A percentile compares a stretch with the other conserved stretches of the same genome.
Conservation (phyloP, 2,797 vertebrate species). For the Passerculus sandwichensis region DNA sequence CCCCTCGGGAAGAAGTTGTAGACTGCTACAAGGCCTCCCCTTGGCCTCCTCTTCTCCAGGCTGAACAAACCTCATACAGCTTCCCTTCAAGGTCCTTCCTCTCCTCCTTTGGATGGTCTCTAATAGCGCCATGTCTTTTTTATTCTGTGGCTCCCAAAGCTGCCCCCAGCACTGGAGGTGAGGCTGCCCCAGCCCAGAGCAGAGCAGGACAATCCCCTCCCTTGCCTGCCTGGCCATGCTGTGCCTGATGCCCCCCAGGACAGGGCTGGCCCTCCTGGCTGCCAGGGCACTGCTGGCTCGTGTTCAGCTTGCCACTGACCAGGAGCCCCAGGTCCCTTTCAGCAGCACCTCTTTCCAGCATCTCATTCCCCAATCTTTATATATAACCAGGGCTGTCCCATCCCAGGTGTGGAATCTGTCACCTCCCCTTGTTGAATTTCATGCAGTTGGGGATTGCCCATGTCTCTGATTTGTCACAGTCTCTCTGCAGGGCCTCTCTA, state of each 20-base stretch:
- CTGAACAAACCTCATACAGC: fast-evolving
- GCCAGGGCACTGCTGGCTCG: neutral
- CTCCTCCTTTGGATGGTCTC: neutral
- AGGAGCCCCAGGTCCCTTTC: neutral
- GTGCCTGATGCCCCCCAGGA: neutral
- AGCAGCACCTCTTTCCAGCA: fast-evolving
- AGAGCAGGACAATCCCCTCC: neutral
- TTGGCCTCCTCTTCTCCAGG: neutral
- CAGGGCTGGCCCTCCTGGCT: fast-evolving
- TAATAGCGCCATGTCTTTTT: neutral
- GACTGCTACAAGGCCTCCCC: too few relatives aligned
- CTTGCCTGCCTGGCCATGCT: neutral
- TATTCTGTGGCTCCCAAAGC: fast-evolving
- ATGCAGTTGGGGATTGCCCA: fast-evolving
- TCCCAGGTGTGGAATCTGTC: neutral
- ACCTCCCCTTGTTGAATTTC: neutral
- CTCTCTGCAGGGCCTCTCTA: neutral
- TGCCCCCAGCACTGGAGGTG: neutral
- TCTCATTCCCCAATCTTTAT: neutral
- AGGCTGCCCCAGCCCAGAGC: fast-evolving
- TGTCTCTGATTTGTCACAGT: fast-evolving
- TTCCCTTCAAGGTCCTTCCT: neutral
- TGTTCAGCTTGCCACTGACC: fast-evolving
- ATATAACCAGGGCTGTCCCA: fast-evolving
- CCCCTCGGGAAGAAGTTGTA: neutral